phyloP scores from a whole-genome alignment of 2,113 vertebrate genomes.

The Nothoprocta perdicaria region DNA sequence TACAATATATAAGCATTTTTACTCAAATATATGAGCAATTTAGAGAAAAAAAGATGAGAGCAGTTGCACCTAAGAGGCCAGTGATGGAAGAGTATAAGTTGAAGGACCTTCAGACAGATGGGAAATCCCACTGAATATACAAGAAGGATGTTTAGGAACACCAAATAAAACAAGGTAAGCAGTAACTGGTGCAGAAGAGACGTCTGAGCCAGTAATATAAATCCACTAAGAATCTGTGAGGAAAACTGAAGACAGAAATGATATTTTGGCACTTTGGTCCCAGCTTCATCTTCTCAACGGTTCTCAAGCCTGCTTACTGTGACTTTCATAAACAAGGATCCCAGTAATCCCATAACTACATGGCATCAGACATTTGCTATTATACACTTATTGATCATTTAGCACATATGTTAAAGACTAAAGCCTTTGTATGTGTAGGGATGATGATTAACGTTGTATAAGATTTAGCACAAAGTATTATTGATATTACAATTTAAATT shows the following conservation, averaged over 20 bases:
- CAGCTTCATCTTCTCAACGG: background rate
- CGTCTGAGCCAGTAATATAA: accelerated
- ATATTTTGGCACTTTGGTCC: background rate
- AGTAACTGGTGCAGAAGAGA: background rate
- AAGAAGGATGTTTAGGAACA: background rate
- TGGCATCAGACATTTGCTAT: accelerated
- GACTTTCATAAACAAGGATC: no score
- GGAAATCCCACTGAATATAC: background rate
- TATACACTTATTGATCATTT: background rate
- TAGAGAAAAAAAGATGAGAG: background rate
- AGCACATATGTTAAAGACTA: background rate
- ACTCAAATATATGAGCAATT: accelerated
- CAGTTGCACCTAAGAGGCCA: background rate
- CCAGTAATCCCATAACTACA: background rate
- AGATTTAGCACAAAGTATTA: background rate
- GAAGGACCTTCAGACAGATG: background rate
- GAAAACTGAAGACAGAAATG: accelerated
- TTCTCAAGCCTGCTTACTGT: background rate
- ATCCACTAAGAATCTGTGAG: background rate
- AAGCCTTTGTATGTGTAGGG: background rate
- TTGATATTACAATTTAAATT: background rate
- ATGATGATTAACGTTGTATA: background rate
- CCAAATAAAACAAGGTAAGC: background rate
- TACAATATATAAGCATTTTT: background rate
- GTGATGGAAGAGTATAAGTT: accelerated